A percentile compares a stretch with the other conserved stretches of the same genome.
These are phyloP conservation scores for Petrolisthes cinctipes DNA, from an alignment of 2,888 invertebrate genomes.

Conservation along the genomic window DNA sequence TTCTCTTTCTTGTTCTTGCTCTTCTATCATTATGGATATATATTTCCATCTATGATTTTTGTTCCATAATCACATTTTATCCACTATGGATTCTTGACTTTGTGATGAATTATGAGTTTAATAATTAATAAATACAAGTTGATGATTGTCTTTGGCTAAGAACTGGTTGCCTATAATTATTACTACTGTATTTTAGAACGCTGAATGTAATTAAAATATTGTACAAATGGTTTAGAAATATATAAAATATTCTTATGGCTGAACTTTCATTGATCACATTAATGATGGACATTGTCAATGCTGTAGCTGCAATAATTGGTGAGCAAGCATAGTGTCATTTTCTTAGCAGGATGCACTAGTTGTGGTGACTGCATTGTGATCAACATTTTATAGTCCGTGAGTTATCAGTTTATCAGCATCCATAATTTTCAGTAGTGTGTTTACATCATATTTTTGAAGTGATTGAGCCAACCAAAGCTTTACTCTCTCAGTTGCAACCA, in stretches of 20 bases:
- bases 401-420: not conserved
- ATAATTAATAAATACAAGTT: not conserved
- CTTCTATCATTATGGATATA: no score
- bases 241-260: constrained; percentile 34
- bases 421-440: not conserved
- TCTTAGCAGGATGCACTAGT: not conserved
- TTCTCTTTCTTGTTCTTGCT: no score
- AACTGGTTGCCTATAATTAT: constrained; percentile 29
- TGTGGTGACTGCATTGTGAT: not conserved
- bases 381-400: not conserved
- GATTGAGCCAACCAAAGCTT: no score
- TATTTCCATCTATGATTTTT: no score
- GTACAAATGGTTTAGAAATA: constrained; percentile 55
- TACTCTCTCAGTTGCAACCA: no score
- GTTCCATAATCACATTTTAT: no score
- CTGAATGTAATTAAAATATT: constrained; percentile 50
- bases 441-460: no score
- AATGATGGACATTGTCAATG: constrained; percentile 15
- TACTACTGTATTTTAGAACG: constrained; percentile 1
- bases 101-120: no score
- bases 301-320: not conserved
- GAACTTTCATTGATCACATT: constrained; percentile 42
- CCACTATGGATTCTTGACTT: no score
- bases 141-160: constrained; percentile 1
- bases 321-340: not conserved